Percentiles rank a stretch among this genome's conserved stretches.
phyloP scores from a whole-genome alignment of 1,140 invertebrate species.

The Ips typographus region DNA sequence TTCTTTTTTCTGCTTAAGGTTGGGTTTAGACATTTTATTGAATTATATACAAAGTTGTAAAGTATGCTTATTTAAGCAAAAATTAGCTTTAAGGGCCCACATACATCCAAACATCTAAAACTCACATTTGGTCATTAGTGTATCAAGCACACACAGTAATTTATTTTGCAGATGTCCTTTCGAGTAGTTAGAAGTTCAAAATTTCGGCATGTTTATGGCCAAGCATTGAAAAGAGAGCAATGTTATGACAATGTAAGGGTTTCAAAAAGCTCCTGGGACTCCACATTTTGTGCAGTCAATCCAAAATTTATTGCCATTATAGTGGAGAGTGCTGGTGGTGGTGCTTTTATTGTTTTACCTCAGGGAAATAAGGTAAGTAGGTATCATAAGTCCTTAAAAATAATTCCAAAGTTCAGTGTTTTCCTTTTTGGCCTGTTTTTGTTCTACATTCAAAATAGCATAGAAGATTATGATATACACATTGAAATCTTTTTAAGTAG shows the following conservation, averaged over 20 bases:
- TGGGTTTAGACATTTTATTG: too few relatives aligned
- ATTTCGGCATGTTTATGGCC: slow-evolving; percentile 98
- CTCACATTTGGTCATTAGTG: neutral
- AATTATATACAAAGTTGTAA: too few relatives aligned
- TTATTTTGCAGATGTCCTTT: slow-evolving; percentile 77
- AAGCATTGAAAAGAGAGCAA: slow-evolving; percentile 93
- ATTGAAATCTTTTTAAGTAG: too few relatives aligned
- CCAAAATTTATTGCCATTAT: slow-evolving; percentile 99
- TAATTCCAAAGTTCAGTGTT: too few relatives aligned
- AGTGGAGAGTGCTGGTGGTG: slow-evolving; percentile 97
- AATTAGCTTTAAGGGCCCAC: too few relatives aligned
- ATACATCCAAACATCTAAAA: too few relatives aligned
- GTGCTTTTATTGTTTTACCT: slow-evolving; percentile 96
- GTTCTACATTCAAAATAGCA: slow-evolving; percentile 6
- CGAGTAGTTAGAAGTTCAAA: slow-evolving; percentile 94
- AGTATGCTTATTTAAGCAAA: too few relatives aligned
- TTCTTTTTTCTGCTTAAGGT: too few relatives aligned
- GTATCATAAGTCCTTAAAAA: too few relatives aligned
- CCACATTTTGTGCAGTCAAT: slow-evolving; percentile 98
- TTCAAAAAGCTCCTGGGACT: slow-evolving; percentile 98
- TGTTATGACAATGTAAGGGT: slow-evolving; percentile 99
- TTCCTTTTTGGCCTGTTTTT: neutral
- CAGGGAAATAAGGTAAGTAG: slow-evolving; percentile 81
- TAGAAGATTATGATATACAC: neutral
- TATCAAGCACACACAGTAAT: neutral